Evolutionary conservation across 1,140 invertebrate genomes (phyloP).

Genomic region (Thaumatotibia leucotreta): DNA sequence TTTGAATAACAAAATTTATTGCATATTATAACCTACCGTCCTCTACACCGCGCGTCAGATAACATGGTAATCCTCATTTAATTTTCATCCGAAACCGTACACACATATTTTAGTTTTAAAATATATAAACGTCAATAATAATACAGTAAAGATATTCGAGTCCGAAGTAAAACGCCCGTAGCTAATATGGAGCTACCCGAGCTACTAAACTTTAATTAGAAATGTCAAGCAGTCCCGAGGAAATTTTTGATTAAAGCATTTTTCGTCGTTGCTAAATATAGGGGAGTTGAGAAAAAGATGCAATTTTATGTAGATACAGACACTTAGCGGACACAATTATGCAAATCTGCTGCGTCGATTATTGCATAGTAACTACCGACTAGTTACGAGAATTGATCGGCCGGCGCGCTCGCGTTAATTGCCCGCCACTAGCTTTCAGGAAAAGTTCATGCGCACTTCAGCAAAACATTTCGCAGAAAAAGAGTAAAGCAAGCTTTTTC

Average conservation of each 20-base stretch:
- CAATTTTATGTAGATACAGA: slow-evolving; percentile 71
- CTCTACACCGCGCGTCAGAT: not conserved
- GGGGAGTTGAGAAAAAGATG: slow-evolving; percentile 44
- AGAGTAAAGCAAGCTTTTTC: not conserved
- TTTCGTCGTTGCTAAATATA: slow-evolving; percentile 42
- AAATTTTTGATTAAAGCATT: slow-evolving; percentile 34
- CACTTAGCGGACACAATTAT: slow-evolving; percentile 71
- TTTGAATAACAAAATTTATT: slow-evolving; percentile 23
- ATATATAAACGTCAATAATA: not conserved
- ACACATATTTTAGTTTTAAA: not conserved
- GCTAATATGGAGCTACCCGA: not conserved
- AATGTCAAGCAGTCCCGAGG: slow-evolving; percentile 15
- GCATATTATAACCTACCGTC: slow-evolving; percentile 20
- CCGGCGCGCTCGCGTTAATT: slow-evolving; percentile 26
- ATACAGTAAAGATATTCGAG: not conserved
- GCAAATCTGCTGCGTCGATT: slow-evolving; percentile 65
- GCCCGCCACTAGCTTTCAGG: not conserved
- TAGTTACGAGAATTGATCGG: slow-evolving; percentile 59
- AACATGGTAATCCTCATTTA: not conserved
- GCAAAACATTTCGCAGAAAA: not conserved
- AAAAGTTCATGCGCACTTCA: not conserved
- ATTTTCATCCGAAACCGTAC: not conserved
- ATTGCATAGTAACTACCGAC: slow-evolving; percentile 63
- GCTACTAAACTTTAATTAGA: slow-evolving; percentile 11
- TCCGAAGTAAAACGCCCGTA: not conserved